These are phyloP conservation scores for Amphipoea oculea DNA, from an alignment of 2,888 invertebrate species.

Conservation along the genomic window DNA sequence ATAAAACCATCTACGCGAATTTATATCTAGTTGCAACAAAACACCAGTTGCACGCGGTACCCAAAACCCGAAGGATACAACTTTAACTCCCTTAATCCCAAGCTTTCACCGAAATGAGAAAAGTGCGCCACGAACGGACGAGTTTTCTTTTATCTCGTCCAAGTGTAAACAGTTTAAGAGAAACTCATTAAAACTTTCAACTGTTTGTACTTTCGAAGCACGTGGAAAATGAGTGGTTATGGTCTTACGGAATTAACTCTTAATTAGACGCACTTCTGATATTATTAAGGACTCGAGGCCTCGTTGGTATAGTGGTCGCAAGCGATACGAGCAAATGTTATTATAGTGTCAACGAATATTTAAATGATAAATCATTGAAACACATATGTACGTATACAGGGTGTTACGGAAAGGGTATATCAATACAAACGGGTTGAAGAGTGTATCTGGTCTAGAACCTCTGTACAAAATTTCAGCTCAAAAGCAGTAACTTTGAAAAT, in stretches of 20 bases:
- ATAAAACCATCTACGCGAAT: neutral
- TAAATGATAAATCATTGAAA: too few relatives aligned
- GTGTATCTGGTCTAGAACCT: too few relatives aligned
- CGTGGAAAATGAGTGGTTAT: conserved; percentile 65
- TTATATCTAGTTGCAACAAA: conserved; percentile 1
- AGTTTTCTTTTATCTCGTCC: conserved; percentile 66
- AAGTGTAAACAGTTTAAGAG: conserved; percentile 73
- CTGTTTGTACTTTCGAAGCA: conserved; percentile 70
- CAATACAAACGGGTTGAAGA: too few relatives aligned
- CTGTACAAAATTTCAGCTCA: too few relatives aligned
- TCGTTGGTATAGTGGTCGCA: neutral
- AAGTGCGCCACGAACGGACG: conserved; percentile 26
- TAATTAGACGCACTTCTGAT: conserved; percentile 53
- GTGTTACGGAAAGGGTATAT: too few relatives aligned
- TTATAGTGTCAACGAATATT: too few relatives aligned
- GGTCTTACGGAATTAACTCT: conserved; percentile 41
- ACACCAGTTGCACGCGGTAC: conserved; percentile 42
- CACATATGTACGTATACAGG: too few relatives aligned
- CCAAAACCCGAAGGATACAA: conserved; percentile 23
- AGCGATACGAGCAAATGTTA: neutral
- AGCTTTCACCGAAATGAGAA: conserved; percentile 55
- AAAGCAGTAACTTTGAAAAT: too few relatives aligned
- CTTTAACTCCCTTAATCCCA: conserved; percentile 30
- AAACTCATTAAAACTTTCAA: conserved; percentile 81
- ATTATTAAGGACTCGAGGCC: conserved; percentile 18